These are phyloP conservation scores for Aleadryas rufinucha DNA, from an alignment of 2,113 vertebrate genomes.

Conservation along the genomic window DNA sequence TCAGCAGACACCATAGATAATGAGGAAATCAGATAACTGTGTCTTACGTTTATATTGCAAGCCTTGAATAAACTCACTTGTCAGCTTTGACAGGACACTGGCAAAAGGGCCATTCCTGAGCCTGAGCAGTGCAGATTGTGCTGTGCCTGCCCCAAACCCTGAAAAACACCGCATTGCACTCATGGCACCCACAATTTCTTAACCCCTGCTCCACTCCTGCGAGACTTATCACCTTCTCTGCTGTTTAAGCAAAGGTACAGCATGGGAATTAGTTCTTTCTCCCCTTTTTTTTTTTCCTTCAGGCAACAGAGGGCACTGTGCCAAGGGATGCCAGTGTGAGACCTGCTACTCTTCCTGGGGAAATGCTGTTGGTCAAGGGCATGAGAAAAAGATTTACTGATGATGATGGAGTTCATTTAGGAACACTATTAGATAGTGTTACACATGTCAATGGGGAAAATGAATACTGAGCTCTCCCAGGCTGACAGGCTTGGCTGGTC, in stretches of 20 bases:
- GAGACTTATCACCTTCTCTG: background rate
- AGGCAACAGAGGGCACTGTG: slow-evolving; percentile 1
- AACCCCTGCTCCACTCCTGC: fast-evolving
- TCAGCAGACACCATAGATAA: background rate
- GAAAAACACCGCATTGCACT: fast-evolving
- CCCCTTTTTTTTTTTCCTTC: background rate
- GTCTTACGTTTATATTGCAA: background rate
- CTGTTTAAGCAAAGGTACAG: background rate
- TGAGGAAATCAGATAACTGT: background rate
- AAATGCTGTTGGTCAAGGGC: background rate
- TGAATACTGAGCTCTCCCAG: background rate
- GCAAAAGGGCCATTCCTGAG: fast-evolving
- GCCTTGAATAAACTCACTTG: background rate
- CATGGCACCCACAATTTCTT: fast-evolving
- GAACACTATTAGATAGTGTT: background rate
- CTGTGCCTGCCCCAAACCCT: fast-evolving
- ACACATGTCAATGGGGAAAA: background rate
- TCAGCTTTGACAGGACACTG: background rate
- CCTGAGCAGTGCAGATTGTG: fast-evolving
- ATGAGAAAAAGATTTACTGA: background rate
- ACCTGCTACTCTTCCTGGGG: background rate
- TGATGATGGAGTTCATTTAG: background rate
- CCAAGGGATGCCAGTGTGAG: background rate
- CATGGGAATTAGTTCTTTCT: background rate
- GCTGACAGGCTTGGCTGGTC: background rate